Base-by-base conservation (phyloP, 2,888 invertebrate genomes). In the Steinernema hermaphroditum region DNA sequence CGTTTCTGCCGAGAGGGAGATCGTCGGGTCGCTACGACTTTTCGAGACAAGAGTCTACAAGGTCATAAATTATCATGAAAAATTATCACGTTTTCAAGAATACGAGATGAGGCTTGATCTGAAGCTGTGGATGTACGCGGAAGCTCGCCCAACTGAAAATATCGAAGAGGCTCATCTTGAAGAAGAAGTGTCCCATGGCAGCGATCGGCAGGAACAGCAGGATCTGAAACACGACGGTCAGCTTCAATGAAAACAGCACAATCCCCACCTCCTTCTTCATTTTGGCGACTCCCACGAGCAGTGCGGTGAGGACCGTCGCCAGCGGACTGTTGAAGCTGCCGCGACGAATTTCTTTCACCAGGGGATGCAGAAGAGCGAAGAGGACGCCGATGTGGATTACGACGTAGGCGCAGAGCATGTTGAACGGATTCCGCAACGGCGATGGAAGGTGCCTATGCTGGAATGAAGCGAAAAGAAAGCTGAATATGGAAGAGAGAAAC, bases 11-110 rank as follows among this genome's bases (percentile, higher is more conserved):
- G 62, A 62, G 32, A 62, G 32, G 32, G 62, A 62, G 16, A 62
- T 6, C 32, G 62, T 62, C 32, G 62, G 62, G 34, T 62, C 62
- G 32, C 62, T 62, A 2, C 62, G 62, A 19, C 62, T 62, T n/a
- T 62, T 62, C 32, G 62, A 32, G 12, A 62, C 32, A 2, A 62
- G n/a, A 2, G 62, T 62, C 62, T 62, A 27, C 29, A 62, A 14
- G 14, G 62, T 14, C 6, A 16, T 9, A n/a, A 2, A 16, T n/a
- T 46, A 8, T 37, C 37, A 12, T n/a, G n/a, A n/a, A n/a, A n/a
- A n/a, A n/a, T n/a, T n/a, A n/a, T n/a, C n/a, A n/a, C n/a, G 27
- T 2, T 14, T 27, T 54, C 14, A 14, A 41, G 14, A 41, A 41
- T 29, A 62, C 62, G 1, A 62, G 32, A 2, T 62, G 62, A 29